Percentiles rank a stretch among this genome's conserved stretches.
Evolutionary conservation across 2,113 vertebrate species (phyloP).

Genomic region (Passer montanus): DNA sequence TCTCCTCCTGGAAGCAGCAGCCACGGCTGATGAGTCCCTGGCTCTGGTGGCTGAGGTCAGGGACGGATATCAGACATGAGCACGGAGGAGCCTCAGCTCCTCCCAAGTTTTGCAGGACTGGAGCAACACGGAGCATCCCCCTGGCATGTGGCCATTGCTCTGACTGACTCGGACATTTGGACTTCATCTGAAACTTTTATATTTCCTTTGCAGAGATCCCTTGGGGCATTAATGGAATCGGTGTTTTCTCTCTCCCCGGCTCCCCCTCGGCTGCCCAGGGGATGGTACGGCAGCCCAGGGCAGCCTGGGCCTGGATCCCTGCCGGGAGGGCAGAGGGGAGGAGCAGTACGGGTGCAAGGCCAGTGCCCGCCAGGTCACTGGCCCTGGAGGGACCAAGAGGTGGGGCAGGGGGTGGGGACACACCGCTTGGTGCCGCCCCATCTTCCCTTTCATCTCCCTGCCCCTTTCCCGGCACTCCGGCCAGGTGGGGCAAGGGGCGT

Average conservation of each 20-base stretch:
- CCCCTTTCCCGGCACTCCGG: accelerated
- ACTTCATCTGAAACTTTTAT: not conserved
- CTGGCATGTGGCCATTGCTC: accelerated
- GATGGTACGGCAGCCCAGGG: not conserved
- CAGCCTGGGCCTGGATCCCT: not conserved
- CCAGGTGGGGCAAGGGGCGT: accelerated
- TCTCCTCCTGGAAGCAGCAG: not conserved
- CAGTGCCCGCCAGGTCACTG: not conserved
- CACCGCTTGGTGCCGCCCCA: accelerated
- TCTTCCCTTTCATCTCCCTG: not conserved
- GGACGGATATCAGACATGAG: not conserved
- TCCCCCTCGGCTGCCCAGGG: not conserved
- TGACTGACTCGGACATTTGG: not conserved
- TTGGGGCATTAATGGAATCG: not conserved
- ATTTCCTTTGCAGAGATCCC: constrained; percentile 36
- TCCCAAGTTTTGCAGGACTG: not conserved
- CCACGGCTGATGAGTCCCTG: accelerated
- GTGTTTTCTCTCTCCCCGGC: not conserved
- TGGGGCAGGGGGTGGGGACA: not conserved
- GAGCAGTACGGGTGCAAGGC: not conserved
- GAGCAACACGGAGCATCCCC: not conserved
- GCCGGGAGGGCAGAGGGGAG: not conserved
- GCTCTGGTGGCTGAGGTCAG: not conserved
- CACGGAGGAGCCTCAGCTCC: accelerated
- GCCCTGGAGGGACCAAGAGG: not conserved